Conservation (phyloP, 1,140 invertebrate species). For the Archegozetes longisetosus region DNA sequence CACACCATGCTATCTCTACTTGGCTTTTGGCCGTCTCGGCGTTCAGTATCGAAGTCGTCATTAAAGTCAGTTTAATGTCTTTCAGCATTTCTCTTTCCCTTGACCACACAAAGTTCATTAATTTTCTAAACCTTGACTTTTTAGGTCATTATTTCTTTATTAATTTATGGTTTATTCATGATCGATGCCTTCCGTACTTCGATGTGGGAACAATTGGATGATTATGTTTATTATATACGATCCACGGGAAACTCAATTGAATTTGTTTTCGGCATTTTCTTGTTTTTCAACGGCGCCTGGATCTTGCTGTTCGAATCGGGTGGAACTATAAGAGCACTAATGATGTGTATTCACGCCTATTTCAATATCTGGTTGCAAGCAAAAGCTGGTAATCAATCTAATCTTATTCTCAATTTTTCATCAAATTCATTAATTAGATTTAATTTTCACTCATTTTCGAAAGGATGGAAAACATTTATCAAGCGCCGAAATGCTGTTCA, state of each 20-base stretch:
- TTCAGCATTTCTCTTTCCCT: constrained; percentile 6
- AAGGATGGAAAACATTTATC: constrained; percentile 79
- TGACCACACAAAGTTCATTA: not conserved
- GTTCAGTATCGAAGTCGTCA: constrained; percentile 61
- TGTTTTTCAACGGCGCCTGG: constrained; percentile 88
- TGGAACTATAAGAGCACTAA: constrained; percentile 66
- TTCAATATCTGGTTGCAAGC: constrained; percentile 94
- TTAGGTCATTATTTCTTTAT: constrained; percentile 48
- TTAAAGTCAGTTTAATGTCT: constrained; percentile 30
- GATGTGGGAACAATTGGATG: constrained; percentile 85
- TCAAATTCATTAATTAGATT: not conserved
- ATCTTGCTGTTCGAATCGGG: constrained; percentile 79
- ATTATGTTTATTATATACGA: constrained; percentile 81
- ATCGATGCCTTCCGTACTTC: constrained; percentile 68
- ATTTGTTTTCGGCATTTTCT: constrained; percentile 82
- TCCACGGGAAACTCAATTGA: constrained; percentile 61
- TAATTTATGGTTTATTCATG: constrained; percentile 74
- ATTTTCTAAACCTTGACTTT: not conserved
- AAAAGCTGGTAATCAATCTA: constrained; percentile 46
- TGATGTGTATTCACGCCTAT: constrained; percentile 92
- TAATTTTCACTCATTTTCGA: not conserved
- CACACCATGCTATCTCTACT: constrained; percentile 60
- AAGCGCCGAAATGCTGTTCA: constrained; percentile 76
- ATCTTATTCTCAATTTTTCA: too few species aligned
- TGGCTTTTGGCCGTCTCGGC: constrained; percentile 79